A percentile compares a stretch with the other conserved stretches of the same genome.
Conservation (phyloP, 2,797 vertebrate genomes). For the Sparus aurata region DNA sequence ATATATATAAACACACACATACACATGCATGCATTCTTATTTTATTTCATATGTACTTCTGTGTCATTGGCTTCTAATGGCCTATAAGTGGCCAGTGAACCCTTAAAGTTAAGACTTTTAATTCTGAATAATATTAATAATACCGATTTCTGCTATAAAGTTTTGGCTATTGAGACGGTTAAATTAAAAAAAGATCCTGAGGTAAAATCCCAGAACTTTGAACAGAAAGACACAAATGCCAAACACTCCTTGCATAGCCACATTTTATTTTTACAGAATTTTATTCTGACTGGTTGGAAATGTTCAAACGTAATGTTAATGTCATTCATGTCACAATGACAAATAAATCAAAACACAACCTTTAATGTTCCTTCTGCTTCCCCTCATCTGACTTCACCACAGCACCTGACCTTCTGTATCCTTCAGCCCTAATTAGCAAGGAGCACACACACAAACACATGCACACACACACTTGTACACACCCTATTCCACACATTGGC, state of each 20-base stretch:
- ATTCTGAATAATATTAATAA: too few species aligned
- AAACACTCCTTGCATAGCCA: background rate
- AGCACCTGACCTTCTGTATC: slow-evolving; percentile 39
- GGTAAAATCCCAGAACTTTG: background rate
- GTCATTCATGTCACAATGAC: background rate
- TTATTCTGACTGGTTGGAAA: background rate
- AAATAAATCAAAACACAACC: background rate
- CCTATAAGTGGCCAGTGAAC: too few species aligned
- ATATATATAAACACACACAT: too few species aligned
- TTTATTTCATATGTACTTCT: too few species aligned
- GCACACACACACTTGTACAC: slow-evolving; percentile 5
- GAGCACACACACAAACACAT: background rate
- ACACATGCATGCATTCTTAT: too few species aligned
- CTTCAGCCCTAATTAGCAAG: slow-evolving; percentile 31
- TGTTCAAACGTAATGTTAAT: background rate
- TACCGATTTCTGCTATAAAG: background rate
- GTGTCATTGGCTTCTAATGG: too few species aligned
- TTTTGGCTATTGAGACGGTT: background rate
- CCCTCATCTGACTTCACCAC: slow-evolving; percentile 4
- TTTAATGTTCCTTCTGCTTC: background rate
- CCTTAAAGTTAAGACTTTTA: too few species aligned
- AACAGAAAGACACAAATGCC: background rate
- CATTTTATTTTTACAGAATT: background rate
- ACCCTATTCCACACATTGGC: slow-evolving; percentile 29
- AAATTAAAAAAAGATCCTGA: background rate